phyloP scores from a whole-genome alignment of 2,113 vertebrate genomes.

The Onychostruthus taczanowskii region DNA sequence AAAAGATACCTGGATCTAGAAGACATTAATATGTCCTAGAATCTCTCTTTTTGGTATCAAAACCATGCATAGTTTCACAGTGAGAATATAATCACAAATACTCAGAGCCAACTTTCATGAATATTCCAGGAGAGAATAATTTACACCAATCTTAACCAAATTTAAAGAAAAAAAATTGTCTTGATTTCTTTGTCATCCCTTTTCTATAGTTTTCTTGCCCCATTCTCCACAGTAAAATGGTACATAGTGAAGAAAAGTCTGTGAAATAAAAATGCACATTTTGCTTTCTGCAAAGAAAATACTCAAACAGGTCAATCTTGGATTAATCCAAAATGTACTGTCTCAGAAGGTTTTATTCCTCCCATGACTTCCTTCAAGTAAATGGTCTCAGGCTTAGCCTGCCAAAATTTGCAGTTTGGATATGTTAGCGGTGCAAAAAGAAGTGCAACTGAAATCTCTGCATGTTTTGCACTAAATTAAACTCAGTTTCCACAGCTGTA shows the following conservation, averaged over 20 bases:
- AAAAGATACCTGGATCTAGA: background rate
- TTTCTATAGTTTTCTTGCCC: background rate
- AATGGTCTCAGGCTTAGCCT: background rate
- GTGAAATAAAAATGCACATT: background rate
- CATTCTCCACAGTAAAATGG: background rate
- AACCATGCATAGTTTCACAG: background rate
- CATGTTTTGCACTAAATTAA: background rate
- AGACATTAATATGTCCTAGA: background rate
- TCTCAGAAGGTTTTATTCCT: background rate
- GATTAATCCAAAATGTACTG: background rate
- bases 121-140: background rate
- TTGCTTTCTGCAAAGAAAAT: background rate
- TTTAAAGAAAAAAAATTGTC: background rate
- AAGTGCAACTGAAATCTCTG: background rate
- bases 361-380: background rate
- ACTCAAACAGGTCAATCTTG: background rate
- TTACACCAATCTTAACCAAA: background rate
- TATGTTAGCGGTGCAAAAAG: background rate
- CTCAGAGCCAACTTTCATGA: background rate
- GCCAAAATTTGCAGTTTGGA: background rate
- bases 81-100: background rate
- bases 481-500: background rate
- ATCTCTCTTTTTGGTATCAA: background rate
- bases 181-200: background rate
- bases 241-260: background rate